Percentiles rank a stretch among this genome's conserved stretches.
These are phyloP conservation scores for Napeogenes sylphis DNA, from an alignment of 2,888 invertebrate species.

Conservation along the genomic window DNA sequence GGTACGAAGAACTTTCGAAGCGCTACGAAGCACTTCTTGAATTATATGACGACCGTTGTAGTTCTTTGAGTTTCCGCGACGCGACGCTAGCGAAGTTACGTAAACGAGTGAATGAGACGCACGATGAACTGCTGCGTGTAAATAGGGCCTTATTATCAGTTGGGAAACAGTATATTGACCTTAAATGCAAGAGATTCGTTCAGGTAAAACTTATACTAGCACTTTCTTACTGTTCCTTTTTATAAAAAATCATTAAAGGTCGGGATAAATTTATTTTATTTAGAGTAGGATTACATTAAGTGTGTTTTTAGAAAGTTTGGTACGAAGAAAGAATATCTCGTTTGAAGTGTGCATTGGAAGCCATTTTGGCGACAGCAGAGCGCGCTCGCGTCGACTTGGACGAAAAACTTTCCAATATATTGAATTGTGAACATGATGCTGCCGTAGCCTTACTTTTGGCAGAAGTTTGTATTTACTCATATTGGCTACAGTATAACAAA, in stretches of 20 bases:
- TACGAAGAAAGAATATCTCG: conserved; percentile 47
- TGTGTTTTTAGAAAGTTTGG: conserved; percentile 37
- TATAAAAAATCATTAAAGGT: neutral
- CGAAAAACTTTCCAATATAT: conserved; percentile 41
- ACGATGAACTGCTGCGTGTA: conserved; percentile 47
- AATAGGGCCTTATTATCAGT: conserved; percentile 52
- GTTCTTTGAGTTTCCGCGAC: conserved; percentile 41
- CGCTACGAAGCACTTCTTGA: conserved; percentile 54
- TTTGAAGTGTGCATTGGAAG: conserved; percentile 45
- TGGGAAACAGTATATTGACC: conserved; percentile 57
- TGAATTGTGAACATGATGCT: conserved; percentile 44
- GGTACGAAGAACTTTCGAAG: conserved; percentile 64
- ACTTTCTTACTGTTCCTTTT: too few relatives aligned
- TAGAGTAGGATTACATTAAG: neutral
- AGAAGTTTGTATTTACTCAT: conserved; percentile 45
- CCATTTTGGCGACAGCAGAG: conserved; percentile 48
- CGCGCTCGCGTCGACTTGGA: conserved; percentile 50
- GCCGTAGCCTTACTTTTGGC: conserved; percentile 52
- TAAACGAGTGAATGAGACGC: conserved; percentile 38
- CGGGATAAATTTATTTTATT: neutral
- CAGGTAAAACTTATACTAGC: conserved; percentile 37
- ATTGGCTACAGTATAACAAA: neutral
- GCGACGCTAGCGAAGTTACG: conserved; percentile 41
- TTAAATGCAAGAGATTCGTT: conserved; percentile 46
- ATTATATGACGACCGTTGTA: conserved; percentile 53